Conservation (phyloP, 1,140 invertebrate species). For the Camponotus floridanus region DNA sequence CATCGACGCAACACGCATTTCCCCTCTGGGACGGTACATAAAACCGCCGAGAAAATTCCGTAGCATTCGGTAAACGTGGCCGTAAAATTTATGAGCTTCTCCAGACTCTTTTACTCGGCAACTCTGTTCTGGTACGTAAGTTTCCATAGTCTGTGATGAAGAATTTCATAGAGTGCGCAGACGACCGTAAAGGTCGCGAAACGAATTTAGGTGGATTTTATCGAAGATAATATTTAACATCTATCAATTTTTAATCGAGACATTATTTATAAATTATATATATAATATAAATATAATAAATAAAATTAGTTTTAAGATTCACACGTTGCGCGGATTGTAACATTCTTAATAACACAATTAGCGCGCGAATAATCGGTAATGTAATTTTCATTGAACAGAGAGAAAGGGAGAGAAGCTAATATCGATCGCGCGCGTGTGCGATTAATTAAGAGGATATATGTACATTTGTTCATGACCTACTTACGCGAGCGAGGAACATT, state of each 20-base stretch:
- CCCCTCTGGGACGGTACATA: slow-evolving; percentile 13
- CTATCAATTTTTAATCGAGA: background rate
- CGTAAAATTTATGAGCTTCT: slow-evolving; percentile 60
- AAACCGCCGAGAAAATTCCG: slow-evolving; percentile 36
- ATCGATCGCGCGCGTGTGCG: background rate
- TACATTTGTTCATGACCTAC: background rate
- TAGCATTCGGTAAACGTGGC: slow-evolving; percentile 34
- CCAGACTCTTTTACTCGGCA: slow-evolving; percentile 43
- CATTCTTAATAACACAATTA: background rate
- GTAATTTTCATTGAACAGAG: background rate
- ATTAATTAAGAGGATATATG: slow-evolving; percentile 10
- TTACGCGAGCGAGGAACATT: background rate
- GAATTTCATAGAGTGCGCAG: slow-evolving; percentile 34
- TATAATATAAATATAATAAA: too few relatives aligned
- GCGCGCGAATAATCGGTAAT: background rate
- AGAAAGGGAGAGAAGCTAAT: background rate
- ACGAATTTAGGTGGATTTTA: background rate
- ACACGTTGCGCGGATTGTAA: background rate
- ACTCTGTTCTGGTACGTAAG: slow-evolving; percentile 29
- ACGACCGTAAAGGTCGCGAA: background rate
- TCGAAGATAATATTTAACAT: background rate
- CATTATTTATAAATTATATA: too few relatives aligned
- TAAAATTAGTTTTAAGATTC: too few relatives aligned
- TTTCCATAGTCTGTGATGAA: slow-evolving; percentile 29
- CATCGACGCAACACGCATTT: slow-evolving; percentile 52